Evolutionary conservation across 2,888 invertebrate species (phyloP).

Genomic region (Dinocampus coccinellae): DNA sequence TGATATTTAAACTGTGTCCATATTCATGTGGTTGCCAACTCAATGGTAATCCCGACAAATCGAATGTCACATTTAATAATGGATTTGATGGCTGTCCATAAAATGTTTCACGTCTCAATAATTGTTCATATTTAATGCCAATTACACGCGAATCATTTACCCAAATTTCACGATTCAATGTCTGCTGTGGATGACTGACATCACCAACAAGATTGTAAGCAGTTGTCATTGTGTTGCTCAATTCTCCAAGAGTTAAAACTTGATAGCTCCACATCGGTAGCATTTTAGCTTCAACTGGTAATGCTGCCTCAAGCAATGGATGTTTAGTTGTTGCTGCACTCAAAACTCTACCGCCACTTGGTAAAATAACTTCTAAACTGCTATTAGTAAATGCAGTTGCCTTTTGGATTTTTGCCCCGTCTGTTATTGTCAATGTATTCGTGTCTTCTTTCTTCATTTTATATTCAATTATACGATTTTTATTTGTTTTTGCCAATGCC

Average conservation of each 20-base stretch:
- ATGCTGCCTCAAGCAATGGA: conserved; percentile 84
- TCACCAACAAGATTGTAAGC: conserved; percentile 87
- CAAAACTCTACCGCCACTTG: conserved; percentile 81
- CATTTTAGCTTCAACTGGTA: conserved; percentile 92
- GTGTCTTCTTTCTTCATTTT: conserved; percentile 77
- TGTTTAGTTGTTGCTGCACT: conserved; percentile 86
- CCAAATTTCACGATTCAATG: conserved; percentile 85
- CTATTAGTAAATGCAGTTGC: conserved; percentile 84
- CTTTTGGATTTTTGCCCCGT: conserved; percentile 78
- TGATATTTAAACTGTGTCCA: conserved; percentile 86
- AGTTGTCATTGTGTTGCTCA: conserved; percentile 85
- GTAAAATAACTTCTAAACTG: conserved; percentile 81
- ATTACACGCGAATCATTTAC: conserved; percentile 91
- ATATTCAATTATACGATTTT: conserved; percentile 73
- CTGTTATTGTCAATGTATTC: conserved; percentile 78
- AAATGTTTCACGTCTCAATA: conserved; percentile 89
- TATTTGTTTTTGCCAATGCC: conserved; percentile 72
- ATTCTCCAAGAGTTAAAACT: conserved; percentile 82
- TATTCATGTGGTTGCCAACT: conserved; percentile 85
- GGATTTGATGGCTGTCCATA: conserved; percentile 87
- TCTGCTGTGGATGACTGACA: conserved; percentile 87
- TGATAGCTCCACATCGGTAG: conserved; percentile 91
- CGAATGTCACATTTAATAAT: conserved; percentile 88
- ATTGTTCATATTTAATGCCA: conserved; percentile 93
- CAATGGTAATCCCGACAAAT: conserved; percentile 90